Evolutionary conservation across 2,888 invertebrate genomes (phyloP).

Genomic region (Tenodera sinensis): DNA sequence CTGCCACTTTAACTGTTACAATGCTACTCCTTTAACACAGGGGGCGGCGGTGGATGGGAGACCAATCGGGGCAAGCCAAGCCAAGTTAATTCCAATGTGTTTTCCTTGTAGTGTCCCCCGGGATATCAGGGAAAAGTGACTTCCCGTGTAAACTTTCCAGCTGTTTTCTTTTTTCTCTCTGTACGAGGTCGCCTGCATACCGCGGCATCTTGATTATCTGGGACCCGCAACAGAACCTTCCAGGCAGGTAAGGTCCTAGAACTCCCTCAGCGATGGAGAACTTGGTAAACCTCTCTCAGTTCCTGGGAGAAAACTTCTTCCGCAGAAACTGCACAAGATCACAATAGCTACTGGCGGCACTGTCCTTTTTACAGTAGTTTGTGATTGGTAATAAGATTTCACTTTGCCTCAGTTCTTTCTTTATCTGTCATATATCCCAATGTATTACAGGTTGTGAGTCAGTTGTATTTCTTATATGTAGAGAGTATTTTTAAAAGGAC

Average conservation of each 20-base stretch:
- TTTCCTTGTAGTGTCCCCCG: slow-evolving; percentile 11
- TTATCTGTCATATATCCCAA: no score
- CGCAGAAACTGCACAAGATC: no score
- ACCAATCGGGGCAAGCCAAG: neutral
- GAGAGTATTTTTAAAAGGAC: no score
- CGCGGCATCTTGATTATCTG: neutral
- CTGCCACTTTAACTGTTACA: neutral
- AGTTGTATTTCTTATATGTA: no score
- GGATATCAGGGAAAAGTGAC: slow-evolving; percentile 16
- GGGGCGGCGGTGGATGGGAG: neutral
- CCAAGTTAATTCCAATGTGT: neutral
- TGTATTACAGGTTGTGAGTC: no score
- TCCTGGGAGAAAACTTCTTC: neutral
- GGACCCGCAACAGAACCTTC: neutral
- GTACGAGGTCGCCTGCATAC: neutral
- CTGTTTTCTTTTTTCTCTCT: neutral
- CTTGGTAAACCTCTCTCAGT: neutral
- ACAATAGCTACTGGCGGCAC: no score
- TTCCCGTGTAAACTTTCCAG: slow-evolving; percentile 6
- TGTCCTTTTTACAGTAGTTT: no score
- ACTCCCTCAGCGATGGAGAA: neutral
- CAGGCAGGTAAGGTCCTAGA: neutral
- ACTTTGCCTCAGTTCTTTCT: no score
- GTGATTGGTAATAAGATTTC: no score
- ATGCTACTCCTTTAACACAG: neutral